Percentiles rank a stretch among this genome's conserved stretches.
phyloP scores from a whole-genome alignment of 2,113 vertebrate species.

The Platysteira castanea region DNA sequence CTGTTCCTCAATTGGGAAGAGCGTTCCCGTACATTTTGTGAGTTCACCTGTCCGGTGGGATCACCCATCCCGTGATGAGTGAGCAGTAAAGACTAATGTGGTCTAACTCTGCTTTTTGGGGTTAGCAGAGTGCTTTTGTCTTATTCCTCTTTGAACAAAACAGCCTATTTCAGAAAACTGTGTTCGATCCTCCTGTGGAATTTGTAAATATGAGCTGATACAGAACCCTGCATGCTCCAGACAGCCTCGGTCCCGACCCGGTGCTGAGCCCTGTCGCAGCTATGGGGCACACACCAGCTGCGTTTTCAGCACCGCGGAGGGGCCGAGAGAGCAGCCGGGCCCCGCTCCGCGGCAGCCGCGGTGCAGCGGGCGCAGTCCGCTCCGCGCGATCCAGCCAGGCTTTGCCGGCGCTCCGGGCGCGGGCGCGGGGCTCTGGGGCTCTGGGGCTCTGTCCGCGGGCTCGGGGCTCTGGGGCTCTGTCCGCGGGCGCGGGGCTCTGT shows the following conservation, averaged over 20 bases:
- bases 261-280: neutral
- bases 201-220: rapidly evolving
- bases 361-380: neutral
- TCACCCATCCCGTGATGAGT: neutral
- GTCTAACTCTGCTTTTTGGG: neutral
- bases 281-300: rapidly evolving
- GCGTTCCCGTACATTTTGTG: neutral
- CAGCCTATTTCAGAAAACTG: neutral
- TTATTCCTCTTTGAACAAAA: neutral
- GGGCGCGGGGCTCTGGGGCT: neutral
- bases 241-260: rapidly evolving
- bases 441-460: slow-evolving; percentile 45
- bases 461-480: slow-evolving; percentile 55
- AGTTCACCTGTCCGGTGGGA: neutral
- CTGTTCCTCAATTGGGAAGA: neutral
- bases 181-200: neutral
- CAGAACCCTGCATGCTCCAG: neutral
- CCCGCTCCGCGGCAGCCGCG: neutral
- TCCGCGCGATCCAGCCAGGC: slow-evolving; percentile 62
- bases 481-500: slow-evolving; percentile 4
- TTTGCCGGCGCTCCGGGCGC: slow-evolving; percentile 38
- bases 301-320: rapidly evolving
- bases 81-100: neutral
- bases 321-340: rapidly evolving
- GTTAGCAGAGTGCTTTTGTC: neutral